A percentile compares a stretch with the other conserved stretches of the same genome.
Evolutionary conservation across 2,113 vertebrate genomes (phyloP).

Genomic region (Lutjanus erythropterus): DNA sequence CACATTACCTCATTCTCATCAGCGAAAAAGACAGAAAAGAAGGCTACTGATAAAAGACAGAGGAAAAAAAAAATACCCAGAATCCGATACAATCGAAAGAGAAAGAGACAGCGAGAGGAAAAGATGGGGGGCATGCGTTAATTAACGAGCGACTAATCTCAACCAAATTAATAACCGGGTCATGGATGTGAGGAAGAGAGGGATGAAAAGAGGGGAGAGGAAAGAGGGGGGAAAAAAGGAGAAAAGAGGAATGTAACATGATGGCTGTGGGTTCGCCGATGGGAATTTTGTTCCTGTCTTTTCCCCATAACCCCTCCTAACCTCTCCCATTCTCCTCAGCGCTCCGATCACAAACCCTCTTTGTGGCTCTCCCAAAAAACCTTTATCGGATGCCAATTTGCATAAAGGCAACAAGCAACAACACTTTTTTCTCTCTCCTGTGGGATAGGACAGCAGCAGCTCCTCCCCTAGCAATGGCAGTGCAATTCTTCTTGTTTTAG

Average conservation of each 20-base stretch:
- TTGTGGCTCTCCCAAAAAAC: slow-evolving; percentile 76
- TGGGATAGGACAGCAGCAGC: slow-evolving; percentile 64
- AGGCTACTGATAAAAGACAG: slow-evolving; percentile 58
- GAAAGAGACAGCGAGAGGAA: slow-evolving; percentile 35
- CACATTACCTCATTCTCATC: slow-evolving; percentile 71
- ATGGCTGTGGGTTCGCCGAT: slow-evolving; percentile 74
- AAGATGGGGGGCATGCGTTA: slow-evolving; percentile 57
- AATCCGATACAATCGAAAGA: slow-evolving; percentile 62
- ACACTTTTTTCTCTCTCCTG: slow-evolving; percentile 72
- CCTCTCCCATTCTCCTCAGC: slow-evolving; percentile 76
- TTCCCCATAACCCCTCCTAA: slow-evolving; percentile 86
- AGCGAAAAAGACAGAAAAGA: slow-evolving; percentile 43
- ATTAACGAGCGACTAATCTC: slow-evolving; percentile 79
- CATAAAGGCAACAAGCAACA: slow-evolving; percentile 86
- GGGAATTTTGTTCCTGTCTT: slow-evolving; percentile 83
- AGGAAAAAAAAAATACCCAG: slow-evolving; percentile 11
- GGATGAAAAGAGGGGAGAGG: slow-evolving; percentile 50
- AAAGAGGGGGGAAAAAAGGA: slow-evolving; percentile 36
- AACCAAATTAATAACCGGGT: slow-evolving; percentile 78
- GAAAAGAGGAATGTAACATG: slow-evolving; percentile 69
- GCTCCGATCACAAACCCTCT: slow-evolving; percentile 80
- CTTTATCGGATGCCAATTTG: slow-evolving; percentile 85
- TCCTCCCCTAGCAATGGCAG: slow-evolving; percentile 62
- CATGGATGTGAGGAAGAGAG: slow-evolving; percentile 63
- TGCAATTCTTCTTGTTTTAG: slow-evolving; percentile 63